Evolutionary conservation across 2,888 invertebrate species (phyloP).

Genomic region (Tinea trinotella): DNA sequence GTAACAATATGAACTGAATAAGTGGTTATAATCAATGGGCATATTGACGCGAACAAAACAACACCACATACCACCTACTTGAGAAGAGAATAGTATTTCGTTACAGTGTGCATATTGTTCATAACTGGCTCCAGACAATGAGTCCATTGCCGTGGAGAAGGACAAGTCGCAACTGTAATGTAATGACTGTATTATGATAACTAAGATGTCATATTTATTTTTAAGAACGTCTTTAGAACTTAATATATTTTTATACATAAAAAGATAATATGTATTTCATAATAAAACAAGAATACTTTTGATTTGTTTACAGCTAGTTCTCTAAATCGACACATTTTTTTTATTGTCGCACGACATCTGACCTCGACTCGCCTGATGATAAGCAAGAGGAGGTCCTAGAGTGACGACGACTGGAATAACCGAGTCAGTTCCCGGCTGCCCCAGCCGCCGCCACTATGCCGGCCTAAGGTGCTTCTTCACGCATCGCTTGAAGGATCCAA

Average conservation of each 20-base stretch:
- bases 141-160: conserved; percentile 62
- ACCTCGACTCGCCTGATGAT: too few species aligned
- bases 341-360: too few species aligned
- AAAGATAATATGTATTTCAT: background rate
- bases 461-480: too few species aligned
- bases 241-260: background rate
- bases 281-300: too few species aligned
- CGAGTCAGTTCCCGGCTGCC: too few species aligned
- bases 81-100: conserved; percentile 32
- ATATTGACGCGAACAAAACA: background rate
- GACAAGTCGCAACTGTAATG: conserved; percentile 50
- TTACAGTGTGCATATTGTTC: conserved; percentile 48
- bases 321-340: too few species aligned
- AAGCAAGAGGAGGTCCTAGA: too few species aligned
- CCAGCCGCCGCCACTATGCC: too few species aligned
- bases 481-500: too few species aligned
- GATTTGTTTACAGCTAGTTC: too few species aligned
- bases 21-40: conserved; percentile 7
- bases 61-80: background rate
- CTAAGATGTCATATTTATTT: conserved; percentile 3
- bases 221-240: background rate
- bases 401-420: too few species aligned
- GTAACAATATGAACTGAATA: background rate
- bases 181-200: conserved; percentile 39
- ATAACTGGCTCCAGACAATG: conserved; percentile 50